Percentiles rank a stretch among this genome's conserved stretches.
Evolutionary conservation across 1,140 invertebrate species (phyloP).

Genomic region (Sitodiplosis mosellana): DNA sequence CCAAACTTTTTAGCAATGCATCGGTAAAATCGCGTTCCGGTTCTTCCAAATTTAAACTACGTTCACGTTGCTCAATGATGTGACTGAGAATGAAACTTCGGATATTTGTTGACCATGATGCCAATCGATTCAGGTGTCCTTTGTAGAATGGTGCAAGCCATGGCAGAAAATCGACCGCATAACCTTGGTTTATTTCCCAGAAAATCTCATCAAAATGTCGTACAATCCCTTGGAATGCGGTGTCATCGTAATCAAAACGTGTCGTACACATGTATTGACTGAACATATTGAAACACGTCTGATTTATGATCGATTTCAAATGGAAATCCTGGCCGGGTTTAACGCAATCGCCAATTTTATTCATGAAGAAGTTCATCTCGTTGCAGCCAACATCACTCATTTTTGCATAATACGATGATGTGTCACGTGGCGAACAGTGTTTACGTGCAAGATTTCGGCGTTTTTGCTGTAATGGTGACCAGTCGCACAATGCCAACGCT

Average conservation of each 20-base stretch:
- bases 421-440: constrained; percentile 56
- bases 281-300: constrained; percentile 68
- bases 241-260: constrained; percentile 45
- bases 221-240: constrained; percentile 43
- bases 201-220: constrained; percentile 69
- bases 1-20: constrained; percentile 44
- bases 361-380: constrained; percentile 37
- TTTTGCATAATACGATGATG: constrained; percentile 45
- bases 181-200: constrained; percentile 78
- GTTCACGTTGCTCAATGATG: constrained; percentile 43
- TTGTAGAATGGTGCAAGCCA: constrained; percentile 55
- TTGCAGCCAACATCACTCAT: constrained; percentile 41
- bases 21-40: constrained; percentile 53
- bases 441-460: constrained; percentile 55
- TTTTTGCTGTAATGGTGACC: constrained; percentile 61
- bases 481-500: constrained; percentile 74
- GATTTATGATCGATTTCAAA: constrained; percentile 43
- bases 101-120: constrained; percentile 46
- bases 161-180: constrained; percentile 74
- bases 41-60: constrained; percentile 31
- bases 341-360: constrained; percentile 27
- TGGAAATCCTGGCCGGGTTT: constrained; percentile 22
- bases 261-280: constrained; percentile 64
- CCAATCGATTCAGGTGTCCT: constrained; percentile 45
- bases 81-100: constrained; percentile 53